Evolutionary conservation across 23 tunicate genomes (phyloP), one percentile per base, ranked within the genome.

Genomic region (Halocynthia aurantium): DNA sequence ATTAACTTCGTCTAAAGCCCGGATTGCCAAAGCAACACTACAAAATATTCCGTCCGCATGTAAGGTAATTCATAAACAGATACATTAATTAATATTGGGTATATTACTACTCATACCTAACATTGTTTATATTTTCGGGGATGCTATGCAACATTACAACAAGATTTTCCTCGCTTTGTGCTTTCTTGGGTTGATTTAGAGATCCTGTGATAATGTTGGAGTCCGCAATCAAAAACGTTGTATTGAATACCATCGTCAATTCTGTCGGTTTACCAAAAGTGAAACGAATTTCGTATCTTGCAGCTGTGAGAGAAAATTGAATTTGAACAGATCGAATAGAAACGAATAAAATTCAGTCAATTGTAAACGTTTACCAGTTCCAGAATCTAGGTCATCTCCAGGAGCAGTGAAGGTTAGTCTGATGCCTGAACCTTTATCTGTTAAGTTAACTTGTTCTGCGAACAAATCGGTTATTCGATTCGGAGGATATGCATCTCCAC

Each of bases 321-420:
- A 31, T 31, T 31, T 31, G 44, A 31, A 31, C 44, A 31, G 44
- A 31, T 4, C 44, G 44, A 31, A 31, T 31, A 31, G 44, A 31
- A 31, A 31, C 44, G 44, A 31, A 31, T 31, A 4, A 31, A 31
- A 31, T 31, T 31, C 44, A 31, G 4, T 31, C 44, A 31, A 31
- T 31, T 31, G 44, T 31, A 31, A 31, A 31, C 44, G 44, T 68
- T 75, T 60, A 87, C 93, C 93, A 7, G 67, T 81, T 50, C 85
- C 93, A 51, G 18, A 62, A 71, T 87, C 93, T 31, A 40, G 81
- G 57, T 87, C 86, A 56, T 69, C 57, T n/a, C 93, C 93, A 20
- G 93, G 93, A 62, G 93, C 86, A 52, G 93, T 81, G 71, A 87
- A 87, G 20, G 44, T 54, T 22, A 87, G n/a, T 54, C 51, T 40